phyloP scores from a whole-genome alignment of 2,888 invertebrate genomes.

The Lasioglossum zephyrum region DNA sequence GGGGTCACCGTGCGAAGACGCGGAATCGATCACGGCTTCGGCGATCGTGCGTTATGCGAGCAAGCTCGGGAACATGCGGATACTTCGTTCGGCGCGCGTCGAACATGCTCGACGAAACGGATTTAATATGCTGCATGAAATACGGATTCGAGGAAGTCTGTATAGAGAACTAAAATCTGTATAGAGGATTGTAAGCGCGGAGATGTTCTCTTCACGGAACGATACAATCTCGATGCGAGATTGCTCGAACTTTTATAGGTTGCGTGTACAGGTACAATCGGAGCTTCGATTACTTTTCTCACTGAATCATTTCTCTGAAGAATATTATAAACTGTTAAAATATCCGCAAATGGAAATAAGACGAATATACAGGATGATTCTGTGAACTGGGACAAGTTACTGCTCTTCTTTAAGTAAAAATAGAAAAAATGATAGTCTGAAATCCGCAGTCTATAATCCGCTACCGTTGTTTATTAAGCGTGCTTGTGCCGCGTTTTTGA shows the following conservation, averaged over 20 bases:
- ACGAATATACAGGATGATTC: background rate
- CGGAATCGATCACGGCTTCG: background rate
- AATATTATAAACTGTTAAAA: background rate
- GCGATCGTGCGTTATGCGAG: background rate
- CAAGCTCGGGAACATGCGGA: background rate
- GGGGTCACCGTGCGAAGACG: background rate
- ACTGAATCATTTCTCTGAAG: background rate
- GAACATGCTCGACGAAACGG: background rate
- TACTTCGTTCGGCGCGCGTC: background rate
- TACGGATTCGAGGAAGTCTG: background rate
- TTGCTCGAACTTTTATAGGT: background rate
- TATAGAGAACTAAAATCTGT: constrained; percentile 5
- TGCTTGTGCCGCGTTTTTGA: too few relatives aligned
- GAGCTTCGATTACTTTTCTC: background rate
- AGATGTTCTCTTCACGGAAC: background rate
- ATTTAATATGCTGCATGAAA: background rate
- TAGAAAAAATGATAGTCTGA: too few relatives aligned
- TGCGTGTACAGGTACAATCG: background rate
- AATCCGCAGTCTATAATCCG: too few relatives aligned
- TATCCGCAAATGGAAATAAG: background rate
- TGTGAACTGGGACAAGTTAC: too few relatives aligned
- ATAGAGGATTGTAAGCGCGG: background rate
- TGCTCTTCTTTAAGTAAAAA: too few relatives aligned
- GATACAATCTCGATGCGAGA: background rate
- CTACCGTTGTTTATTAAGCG: too few relatives aligned